phyloP scores from a whole-genome alignment of 2,797 vertebrate genomes.

The Silurus aristotelis region DNA sequence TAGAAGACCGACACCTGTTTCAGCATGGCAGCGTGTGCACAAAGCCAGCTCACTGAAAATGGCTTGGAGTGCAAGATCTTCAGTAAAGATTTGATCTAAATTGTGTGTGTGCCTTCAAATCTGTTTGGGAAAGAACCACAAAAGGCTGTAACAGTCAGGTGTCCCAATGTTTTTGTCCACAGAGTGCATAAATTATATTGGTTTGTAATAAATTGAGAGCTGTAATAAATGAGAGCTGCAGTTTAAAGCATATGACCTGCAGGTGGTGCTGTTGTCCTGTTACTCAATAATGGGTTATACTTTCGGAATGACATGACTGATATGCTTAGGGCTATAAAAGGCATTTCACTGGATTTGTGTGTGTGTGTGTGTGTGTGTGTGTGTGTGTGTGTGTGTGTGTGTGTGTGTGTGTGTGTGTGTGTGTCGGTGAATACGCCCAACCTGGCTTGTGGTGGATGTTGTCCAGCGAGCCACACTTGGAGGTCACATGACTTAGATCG shows the following conservation, averaged over 20 bases:
- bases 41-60: no score
- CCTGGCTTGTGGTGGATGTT: slow-evolving; percentile 98
- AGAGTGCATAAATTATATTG: not conserved
- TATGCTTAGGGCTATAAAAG: not conserved
- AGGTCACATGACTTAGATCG: slow-evolving; percentile 96
- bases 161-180: no score
- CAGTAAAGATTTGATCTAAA: no score
- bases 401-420: not conserved
- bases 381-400: not conserved
- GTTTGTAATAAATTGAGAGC: not conserved
- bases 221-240: not conserved
- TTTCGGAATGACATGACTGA: not conserved
- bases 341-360: not conserved
- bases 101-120: no score
- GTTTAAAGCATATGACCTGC: slow-evolving; percentile 46
- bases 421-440: slow-evolving; percentile 61
- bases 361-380: no score
- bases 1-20: no score
- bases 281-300: not conserved
- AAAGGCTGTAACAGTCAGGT: no score
- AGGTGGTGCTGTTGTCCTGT: slow-evolving; percentile 63
- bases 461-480: slow-evolving; percentile 96
- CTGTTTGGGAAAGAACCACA: no score
- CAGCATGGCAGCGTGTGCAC: no score
- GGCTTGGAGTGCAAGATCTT: no score